Evolutionary conservation across 1,140 invertebrate genomes (phyloP).

Genomic region (Diachasmimorpha longicaudata): DNA sequence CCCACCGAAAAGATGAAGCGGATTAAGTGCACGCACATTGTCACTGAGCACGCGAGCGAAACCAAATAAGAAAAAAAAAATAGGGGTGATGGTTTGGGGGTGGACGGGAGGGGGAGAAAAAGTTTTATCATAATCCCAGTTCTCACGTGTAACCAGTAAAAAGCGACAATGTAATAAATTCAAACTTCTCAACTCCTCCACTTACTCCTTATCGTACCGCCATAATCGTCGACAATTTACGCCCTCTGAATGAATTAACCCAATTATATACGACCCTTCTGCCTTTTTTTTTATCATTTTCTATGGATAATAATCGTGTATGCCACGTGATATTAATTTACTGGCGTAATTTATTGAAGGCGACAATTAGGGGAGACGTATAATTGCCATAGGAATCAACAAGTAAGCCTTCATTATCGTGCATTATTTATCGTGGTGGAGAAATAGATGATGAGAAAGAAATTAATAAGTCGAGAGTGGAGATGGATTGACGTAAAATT

Average conservation of each 20-base stretch:
- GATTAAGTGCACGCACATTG: conserved; percentile 20
- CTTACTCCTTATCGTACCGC: conserved; percentile 15
- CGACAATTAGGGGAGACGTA: background rate
- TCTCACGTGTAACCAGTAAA: background rate
- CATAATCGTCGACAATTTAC: conserved; percentile 23
- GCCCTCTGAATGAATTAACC: conserved; percentile 23
- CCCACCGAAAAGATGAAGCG: conserved; percentile 19
- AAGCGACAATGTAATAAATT: conserved; percentile 8
- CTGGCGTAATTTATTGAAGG: background rate
- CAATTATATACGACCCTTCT: conserved; percentile 14
- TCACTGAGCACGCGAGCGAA: conserved; percentile 4
- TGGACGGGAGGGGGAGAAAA: background rate
- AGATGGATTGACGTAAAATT: too few relatives aligned
- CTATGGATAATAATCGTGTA: background rate
- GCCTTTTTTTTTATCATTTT: background rate
- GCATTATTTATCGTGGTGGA: background rate
- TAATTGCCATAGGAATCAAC: conserved; percentile 1
- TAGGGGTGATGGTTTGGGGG: too few relatives aligned
- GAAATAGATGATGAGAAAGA: background rate
- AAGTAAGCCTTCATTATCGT: background rate
- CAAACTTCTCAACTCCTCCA: background rate
- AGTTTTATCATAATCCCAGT: background rate
- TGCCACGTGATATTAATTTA: background rate
- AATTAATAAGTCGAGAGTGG: background rate
- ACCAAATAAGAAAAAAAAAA: background rate